Conservation (phyloP, 2,888 invertebrate species). For the Orthonevra nobilis region DNA sequence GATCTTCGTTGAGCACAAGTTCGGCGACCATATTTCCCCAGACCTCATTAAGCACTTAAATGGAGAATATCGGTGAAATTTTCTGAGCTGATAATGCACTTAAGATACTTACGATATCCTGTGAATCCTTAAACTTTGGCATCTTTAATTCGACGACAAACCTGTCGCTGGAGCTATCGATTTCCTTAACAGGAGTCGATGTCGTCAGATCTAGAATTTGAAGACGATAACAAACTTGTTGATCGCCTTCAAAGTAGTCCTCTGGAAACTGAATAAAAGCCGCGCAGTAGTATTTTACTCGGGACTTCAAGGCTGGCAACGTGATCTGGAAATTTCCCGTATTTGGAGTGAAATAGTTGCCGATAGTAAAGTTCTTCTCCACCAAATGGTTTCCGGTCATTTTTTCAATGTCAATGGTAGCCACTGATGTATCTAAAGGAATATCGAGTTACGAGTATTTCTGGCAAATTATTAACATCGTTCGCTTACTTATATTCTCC, state of each 20-base stretch:
- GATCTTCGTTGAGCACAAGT: constrained; percentile 40
- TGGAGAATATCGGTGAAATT: neutral
- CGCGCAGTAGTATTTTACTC: constrained; percentile 54
- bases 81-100: too few relatives aligned
- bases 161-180: constrained; percentile 5
- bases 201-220: constrained; percentile 49
- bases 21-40: constrained; percentile 43
- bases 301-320: constrained; percentile 34
- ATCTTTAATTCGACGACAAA: constrained; percentile 36
- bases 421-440: constrained; percentile 44
- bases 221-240: constrained; percentile 24
- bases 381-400: constrained; percentile 58
- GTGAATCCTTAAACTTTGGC: constrained; percentile 12
- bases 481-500: constrained; percentile 54
- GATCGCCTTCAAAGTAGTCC: constrained; percentile 53
- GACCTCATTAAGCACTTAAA: constrained; percentile 52
- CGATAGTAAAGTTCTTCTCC: constrained; percentile 56
- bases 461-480: neutral
- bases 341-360: constrained; percentile 32
- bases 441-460: neutral
- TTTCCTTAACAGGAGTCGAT: constrained; percentile 26
- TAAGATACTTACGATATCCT: constrained; percentile 37
- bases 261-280: constrained; percentile 64
- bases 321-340: constrained; percentile 38
- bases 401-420: constrained; percentile 55